Percentiles rank a stretch among this genome's conserved stretches.
Evolutionary conservation across 2,113 vertebrate genomes (phyloP).

Genomic region (Notothenia rossii): DNA sequence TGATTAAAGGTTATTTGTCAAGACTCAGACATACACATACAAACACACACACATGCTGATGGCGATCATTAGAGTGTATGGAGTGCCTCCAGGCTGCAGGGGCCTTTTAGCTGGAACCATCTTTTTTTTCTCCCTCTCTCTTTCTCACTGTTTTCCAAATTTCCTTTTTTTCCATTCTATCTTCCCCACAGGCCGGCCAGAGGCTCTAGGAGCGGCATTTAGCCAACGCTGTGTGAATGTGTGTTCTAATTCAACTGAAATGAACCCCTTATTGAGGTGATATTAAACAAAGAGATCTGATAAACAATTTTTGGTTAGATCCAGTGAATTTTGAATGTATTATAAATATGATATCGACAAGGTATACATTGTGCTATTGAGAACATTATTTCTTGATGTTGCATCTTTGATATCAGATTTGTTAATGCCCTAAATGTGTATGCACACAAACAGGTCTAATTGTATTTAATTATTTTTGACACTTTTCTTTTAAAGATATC

Average conservation of each 20-base stretch:
- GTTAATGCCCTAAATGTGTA: background rate
- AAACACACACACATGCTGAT: constrained; percentile 47
- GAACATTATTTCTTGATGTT: background rate
- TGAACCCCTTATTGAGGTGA: background rate
- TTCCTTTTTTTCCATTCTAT: constrained; percentile 13
- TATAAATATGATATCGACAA: background rate
- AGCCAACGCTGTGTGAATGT: constrained; percentile 20
- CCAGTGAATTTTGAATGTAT: no score
- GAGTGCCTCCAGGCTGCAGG: constrained; percentile 58
- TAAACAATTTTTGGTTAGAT: no score
- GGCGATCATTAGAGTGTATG: constrained; percentile 72
- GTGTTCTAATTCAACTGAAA: constrained; percentile 6
- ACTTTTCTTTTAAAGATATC: background rate
- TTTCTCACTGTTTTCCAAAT: constrained; percentile 60
- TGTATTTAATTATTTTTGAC: background rate
- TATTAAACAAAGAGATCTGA: background rate
- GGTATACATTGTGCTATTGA: background rate
- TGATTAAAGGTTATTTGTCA: constrained; percentile 61
- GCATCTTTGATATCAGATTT: background rate
- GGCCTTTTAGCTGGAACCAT: constrained; percentile 78
- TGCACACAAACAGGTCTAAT: background rate
- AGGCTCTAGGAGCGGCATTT: constrained; percentile 56
- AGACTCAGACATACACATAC: constrained; percentile 30
- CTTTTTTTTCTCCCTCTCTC: constrained; percentile 23
- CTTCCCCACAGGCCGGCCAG: constrained; percentile 43